A percentile compares a stretch with the other conserved stretches of the same genome.
Conservation (phyloP, 2,113 vertebrate species). For the Apus apus region DNA sequence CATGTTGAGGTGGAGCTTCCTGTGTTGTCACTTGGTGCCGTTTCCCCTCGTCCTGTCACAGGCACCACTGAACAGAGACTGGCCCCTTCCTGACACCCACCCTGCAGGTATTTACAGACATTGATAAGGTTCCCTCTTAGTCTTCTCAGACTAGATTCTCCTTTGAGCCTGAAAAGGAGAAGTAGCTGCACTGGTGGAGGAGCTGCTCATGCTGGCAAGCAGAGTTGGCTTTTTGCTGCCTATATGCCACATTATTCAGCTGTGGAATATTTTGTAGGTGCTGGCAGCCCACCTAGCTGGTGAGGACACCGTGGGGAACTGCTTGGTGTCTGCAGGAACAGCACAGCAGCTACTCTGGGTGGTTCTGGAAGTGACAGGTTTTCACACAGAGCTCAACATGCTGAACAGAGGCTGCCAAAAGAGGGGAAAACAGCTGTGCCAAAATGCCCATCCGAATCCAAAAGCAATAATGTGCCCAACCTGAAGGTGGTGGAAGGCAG, state of each 20-base stretch:
- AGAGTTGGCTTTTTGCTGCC: neutral
- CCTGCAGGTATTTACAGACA: too few species aligned
- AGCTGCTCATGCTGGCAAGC: neutral
- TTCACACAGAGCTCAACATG: neutral
- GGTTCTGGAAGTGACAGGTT: neutral
- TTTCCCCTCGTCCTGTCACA: too few species aligned
- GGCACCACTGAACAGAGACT: too few species aligned
- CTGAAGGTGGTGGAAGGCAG: neutral
- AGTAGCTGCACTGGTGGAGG: neutral
- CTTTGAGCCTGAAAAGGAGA: neutral
- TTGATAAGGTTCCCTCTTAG: too few species aligned
- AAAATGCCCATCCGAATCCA: accelerated
- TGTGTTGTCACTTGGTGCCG: too few species aligned
- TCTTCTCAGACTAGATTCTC: neutral
- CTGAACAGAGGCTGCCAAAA: neutral
- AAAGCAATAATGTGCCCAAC: accelerated
- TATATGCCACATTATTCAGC: neutral
- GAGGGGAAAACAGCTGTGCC: neutral
- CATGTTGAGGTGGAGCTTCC: too few species aligned
- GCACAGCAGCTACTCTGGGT: neutral
- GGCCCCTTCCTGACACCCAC: too few species aligned
- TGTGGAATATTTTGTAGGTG: accelerated
- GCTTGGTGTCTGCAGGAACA: neutral
- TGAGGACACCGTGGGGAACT: accelerated
- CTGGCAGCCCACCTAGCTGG: neutral